Conservation (phyloP, 2,797 vertebrate genomes). For the Amniataba percoides region DNA sequence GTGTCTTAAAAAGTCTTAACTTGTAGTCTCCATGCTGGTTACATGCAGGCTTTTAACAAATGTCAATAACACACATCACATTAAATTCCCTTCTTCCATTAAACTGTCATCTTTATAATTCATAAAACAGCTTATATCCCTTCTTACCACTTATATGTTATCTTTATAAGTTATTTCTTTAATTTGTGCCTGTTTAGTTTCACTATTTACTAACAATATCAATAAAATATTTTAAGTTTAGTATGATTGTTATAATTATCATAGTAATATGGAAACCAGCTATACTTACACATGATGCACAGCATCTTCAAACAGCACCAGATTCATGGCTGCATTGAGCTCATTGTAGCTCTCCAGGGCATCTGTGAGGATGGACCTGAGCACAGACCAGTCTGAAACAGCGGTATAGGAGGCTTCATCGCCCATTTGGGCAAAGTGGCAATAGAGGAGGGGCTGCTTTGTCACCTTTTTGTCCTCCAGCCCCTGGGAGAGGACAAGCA, state of each 20-base stretch:
- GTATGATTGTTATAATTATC: background rate
- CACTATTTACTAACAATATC: background rate
- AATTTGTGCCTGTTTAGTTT: background rate
- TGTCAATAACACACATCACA: background rate
- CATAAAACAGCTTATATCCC: background rate
- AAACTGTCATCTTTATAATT: background rate
- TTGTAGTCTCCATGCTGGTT: background rate
- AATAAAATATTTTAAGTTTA: background rate
- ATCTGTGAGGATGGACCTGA: conserved; percentile 82
- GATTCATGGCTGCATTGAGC: conserved; percentile 85
- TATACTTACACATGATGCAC: conserved; percentile 87
- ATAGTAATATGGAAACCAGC: conserved; percentile 1
- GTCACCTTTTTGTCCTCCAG: conserved; percentile 77
- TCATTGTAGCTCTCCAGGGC: conserved; percentile 87
- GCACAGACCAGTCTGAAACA: conserved; percentile 83
- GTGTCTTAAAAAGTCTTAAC: background rate
- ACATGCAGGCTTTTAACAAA: conserved; percentile 5
- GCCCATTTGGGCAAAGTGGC: conserved; percentile 81
- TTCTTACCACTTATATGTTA: background rate
- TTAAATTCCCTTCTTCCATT: background rate
- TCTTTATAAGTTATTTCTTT: conserved; percentile 4
- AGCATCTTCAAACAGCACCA: conserved; percentile 88
- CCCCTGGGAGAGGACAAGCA: conserved; percentile 75
- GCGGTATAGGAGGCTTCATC: conserved; percentile 80
- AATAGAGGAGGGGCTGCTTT: conserved; percentile 86